These are phyloP conservation scores for Drosophila chauvacae DNA, from an alignment of 1,140 invertebrate genomes.

Conservation along the genomic window DNA sequence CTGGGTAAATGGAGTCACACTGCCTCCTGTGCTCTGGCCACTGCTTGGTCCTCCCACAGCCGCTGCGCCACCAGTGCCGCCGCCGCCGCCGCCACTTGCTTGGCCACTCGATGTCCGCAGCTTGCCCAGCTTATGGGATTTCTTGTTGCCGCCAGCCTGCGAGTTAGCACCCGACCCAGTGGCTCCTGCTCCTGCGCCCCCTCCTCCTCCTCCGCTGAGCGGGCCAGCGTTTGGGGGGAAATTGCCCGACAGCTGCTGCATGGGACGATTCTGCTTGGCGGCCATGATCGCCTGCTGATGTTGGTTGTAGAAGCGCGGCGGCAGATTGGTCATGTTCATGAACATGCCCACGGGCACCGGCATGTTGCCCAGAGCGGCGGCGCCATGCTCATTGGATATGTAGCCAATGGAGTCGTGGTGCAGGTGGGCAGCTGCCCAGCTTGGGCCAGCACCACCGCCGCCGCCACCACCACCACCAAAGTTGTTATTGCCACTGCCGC, in stretches of 20 bases:
- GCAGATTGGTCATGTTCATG: conserved; percentile 95
- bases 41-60: not conserved
- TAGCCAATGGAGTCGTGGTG: conserved; percentile 97
- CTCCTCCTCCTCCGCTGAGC: not conserved
- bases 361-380: conserved; percentile 90
- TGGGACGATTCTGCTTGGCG: conserved; percentile 71
- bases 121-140: conserved; percentile 21
- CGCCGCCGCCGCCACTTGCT: not conserved
- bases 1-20: conserved; percentile 83
- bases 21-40: not conserved
- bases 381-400: conserved; percentile 94
- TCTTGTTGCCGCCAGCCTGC: conserved; percentile 34
- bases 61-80: conserved; percentile 5
- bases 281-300: conserved; percentile 87
- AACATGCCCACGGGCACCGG: conserved; percentile 98
- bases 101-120: not conserved
- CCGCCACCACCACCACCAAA: conserved; percentile 2
- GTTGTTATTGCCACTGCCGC: conserved; percentile 35
- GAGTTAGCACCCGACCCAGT: not conserved
- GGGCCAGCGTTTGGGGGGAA: not conserved
- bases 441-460: conserved; percentile 2
- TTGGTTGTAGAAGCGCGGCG: conserved; percentile 94
- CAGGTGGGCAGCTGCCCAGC: conserved; percentile 52
- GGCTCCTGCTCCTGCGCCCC: not conserved
- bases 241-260: conserved; percentile 20